These are phyloP conservation scores for Mustela nigripes DNA, from an alignment of 2,113 vertebrate species.

Conservation along the genomic window DNA sequence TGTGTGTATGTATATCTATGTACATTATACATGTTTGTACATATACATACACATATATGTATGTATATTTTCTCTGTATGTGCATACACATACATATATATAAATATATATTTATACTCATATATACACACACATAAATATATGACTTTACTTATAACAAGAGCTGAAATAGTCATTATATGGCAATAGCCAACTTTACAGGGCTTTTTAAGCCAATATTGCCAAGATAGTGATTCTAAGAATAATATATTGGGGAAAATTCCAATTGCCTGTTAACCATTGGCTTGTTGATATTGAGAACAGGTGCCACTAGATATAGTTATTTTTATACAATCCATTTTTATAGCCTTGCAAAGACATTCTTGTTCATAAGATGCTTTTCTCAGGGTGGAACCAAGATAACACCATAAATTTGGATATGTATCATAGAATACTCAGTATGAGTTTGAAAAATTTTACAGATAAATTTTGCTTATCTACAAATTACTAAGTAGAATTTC, in stretches of 20 bases:
- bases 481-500: not conserved
- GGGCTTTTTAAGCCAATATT: not conserved
- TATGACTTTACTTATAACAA: not conserved
- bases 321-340: constrained; percentile 33
- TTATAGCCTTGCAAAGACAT: not conserved
- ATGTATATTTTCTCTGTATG: not conserved
- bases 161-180: not conserved
- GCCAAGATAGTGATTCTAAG: not conserved
- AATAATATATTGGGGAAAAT: not conserved
- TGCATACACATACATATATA: not conserved
- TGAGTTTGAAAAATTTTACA: not conserved
- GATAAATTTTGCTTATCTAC: not conserved
- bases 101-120: not conserved
- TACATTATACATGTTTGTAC: too few species aligned
- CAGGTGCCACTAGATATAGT: not conserved
- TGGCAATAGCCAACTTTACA: not conserved
- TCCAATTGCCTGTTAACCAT: not conserved
- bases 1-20: too few species aligned
- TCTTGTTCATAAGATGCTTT: not conserved
- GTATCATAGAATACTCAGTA: not conserved
- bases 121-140: not conserved
- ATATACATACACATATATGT: too few species aligned
- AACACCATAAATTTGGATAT: not conserved
- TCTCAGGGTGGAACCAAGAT: not conserved
- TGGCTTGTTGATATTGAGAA: constrained; percentile 7